Evolutionary conservation across 2,797 vertebrate species (phyloP).

Genomic region (Clarias fuscus): DNA sequence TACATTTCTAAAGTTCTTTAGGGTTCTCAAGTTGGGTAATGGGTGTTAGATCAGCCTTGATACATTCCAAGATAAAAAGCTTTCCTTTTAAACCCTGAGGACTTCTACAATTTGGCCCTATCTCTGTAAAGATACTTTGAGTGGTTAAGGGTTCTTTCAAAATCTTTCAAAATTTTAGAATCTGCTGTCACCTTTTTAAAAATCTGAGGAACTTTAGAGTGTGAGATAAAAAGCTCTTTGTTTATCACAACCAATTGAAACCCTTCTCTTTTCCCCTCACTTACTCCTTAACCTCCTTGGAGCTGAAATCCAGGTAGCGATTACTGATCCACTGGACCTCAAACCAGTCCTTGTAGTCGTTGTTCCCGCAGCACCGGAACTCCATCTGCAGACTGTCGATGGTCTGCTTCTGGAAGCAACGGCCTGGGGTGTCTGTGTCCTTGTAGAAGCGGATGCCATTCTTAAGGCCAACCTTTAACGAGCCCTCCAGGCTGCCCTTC

Average conservation of each 20-base stretch:
- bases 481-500: conserved; percentile 79
- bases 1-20: not conserved
- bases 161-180: not conserved
- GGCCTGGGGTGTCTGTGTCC: conserved; percentile 86
- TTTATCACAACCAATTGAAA: not conserved
- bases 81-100: not conserved
- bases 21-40: not conserved
- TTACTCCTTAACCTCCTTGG: conserved; percentile 86
- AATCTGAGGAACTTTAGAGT: not conserved
- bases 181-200: not conserved
- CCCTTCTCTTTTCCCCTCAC: conserved; percentile 46
- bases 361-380: conserved; percentile 85
- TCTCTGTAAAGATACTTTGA: not conserved
- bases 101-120: not conserved
- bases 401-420: conserved; percentile 85
- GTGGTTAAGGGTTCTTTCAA: not conserved
- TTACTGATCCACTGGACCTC: conserved; percentile 91
- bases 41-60: not conserved
- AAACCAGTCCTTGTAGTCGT: conserved; percentile 85
- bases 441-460: conserved; percentile 86
- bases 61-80: not conserved
- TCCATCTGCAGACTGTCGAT: conserved; percentile 85
- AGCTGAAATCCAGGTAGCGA: conserved; percentile 84
- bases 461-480: conserved; percentile 76
- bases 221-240: not conserved